Conservation (phyloP, 2,888 invertebrate species). For the Mesoligia furuncula region DNA sequence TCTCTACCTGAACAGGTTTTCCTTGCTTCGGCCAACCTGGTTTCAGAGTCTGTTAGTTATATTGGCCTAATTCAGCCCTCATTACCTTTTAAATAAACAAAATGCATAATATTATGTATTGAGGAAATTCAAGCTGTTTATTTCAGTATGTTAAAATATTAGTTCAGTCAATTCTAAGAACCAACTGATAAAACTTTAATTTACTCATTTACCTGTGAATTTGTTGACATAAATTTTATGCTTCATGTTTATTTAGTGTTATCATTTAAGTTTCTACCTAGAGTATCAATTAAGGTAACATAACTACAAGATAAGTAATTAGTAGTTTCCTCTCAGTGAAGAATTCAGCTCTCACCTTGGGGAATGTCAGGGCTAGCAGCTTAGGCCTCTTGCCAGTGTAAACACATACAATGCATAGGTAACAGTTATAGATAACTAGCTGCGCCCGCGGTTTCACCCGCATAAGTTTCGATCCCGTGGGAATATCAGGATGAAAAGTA, state of each 20-base stretch:
- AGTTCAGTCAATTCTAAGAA: not conserved
- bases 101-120: slow-evolving; percentile 6
- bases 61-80: not conserved
- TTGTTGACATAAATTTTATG: not conserved
- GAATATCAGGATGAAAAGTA: too few relatives aligned
- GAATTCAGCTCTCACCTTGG: not conserved
- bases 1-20: too few relatives aligned
- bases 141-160: not conserved
- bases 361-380: not conserved
- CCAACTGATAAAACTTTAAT: slow-evolving; percentile 3
- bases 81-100: not conserved
- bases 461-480: too few relatives aligned
- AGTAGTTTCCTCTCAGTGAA: not conserved
- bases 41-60: not conserved
- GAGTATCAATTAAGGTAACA: not conserved
- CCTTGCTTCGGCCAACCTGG: too few relatives aligned
- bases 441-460: too few relatives aligned
- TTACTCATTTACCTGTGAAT: slow-evolving; percentile 16
- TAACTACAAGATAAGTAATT: not conserved
- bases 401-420: not conserved
- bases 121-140: slow-evolving; percentile 28
- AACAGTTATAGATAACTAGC: not conserved
- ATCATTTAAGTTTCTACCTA: not conserved
- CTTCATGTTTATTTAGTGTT: not conserved
- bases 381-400: not conserved